These are phyloP conservation scores for Cephalopachus bancanus DNA, from an alignment of 2,797 vertebrate species.

Conservation along the genomic window DNA sequence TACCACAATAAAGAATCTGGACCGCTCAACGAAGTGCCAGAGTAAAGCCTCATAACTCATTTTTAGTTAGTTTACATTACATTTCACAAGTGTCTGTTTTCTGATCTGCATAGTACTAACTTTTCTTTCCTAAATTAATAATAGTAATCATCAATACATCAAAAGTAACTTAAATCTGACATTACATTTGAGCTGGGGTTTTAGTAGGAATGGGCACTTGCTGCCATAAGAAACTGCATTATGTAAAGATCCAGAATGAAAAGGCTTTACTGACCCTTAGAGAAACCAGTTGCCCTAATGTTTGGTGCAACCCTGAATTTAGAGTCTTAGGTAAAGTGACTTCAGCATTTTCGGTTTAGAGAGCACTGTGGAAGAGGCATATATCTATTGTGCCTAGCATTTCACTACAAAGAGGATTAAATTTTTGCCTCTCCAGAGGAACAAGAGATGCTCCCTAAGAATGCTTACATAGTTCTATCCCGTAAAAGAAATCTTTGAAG, in stretches of 20 bases:
- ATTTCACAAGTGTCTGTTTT: constrained; percentile 54
- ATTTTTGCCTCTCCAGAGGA: neutral
- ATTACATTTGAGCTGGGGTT: neutral
- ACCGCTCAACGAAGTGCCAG: neutral
- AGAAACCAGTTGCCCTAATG: neutral
- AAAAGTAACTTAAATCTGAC: constrained; percentile 28
- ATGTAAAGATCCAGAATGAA: neutral
- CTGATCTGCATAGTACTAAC: neutral
- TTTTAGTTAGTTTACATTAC: constrained; percentile 53
- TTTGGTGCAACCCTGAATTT: neutral
- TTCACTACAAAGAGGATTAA: neutral
- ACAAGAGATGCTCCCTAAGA: neutral
- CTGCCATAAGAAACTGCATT: neutral
- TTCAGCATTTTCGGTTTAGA: neutral
- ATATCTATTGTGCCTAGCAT: neutral
- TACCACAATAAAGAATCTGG: neutral
- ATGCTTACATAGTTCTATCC: neutral
- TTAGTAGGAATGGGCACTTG: neutral
- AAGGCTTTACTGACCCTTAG: neutral
- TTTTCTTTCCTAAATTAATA: constrained; percentile 40
- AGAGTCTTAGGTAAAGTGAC: neutral
- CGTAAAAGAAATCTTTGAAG: neutral
- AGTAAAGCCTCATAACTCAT: constrained; percentile 38
- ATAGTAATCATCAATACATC: constrained; percentile 43
- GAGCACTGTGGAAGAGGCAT: neutral